Percentiles rank a stretch among this genome's conserved stretches.
These are phyloP conservation scores for Octopus bimaculoides DNA, from an alignment of 1,140 invertebrate genomes.

Conservation along the genomic window DNA sequence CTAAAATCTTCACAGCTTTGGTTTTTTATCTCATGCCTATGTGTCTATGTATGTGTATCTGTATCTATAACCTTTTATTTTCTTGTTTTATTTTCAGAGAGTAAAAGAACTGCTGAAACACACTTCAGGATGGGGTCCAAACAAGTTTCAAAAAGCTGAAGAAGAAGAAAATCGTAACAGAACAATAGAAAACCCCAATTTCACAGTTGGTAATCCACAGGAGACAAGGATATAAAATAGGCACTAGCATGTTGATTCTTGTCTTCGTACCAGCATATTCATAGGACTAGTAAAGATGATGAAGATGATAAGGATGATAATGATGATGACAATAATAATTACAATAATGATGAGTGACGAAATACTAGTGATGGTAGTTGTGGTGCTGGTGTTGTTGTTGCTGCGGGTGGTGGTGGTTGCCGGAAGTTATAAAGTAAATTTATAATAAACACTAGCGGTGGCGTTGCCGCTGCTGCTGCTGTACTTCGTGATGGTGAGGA, in stretches of 20 bases:
- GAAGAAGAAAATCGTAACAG: constrained; percentile 22
- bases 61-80: background rate
- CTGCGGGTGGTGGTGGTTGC: background rate
- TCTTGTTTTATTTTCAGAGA: constrained; percentile 35
- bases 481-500: too few relatives aligned
- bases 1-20: too few relatives aligned
- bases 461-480: too few relatives aligned
- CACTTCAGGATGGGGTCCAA: constrained; percentile 43
- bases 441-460: background rate
- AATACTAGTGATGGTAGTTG: background rate
- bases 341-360: background rate
- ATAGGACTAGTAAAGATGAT: background rate
- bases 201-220: constrained; percentile 22
- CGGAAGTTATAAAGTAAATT: background rate
- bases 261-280: background rate
- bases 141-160: constrained; percentile 45
- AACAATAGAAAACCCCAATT: constrained; percentile 31
- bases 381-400: background rate
- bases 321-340: background rate
- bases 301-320: background rate
- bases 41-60: too few relatives aligned
- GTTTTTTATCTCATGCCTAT: too few relatives aligned
- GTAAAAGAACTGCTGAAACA: constrained; percentile 36
- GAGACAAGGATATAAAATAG: constrained; percentile 31
- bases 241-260: background rate